These are phyloP conservation scores for Euleptes europaea DNA, from an alignment of 2,113 vertebrate genomes.

Conservation along the genomic window DNA sequence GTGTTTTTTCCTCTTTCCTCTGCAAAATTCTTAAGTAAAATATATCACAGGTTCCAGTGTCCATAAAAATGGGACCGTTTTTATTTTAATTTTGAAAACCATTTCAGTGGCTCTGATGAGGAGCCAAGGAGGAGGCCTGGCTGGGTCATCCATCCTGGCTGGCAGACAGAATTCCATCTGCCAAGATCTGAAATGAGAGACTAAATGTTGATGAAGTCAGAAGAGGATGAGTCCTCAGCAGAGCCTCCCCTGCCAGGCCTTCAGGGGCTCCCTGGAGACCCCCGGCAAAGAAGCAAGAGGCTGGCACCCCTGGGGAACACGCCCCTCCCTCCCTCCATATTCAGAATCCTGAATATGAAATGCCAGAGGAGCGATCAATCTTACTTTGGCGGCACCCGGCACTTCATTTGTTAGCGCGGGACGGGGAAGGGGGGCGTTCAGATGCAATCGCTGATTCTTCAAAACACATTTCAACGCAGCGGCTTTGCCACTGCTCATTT, in stretches of 20 bases:
- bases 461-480: constrained; percentile 77
- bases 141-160: constrained; percentile 75
- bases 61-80: constrained; percentile 78
- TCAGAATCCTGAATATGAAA: constrained; percentile 85
- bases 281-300: constrained; percentile 54
- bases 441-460: constrained; percentile 81
- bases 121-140: not conserved
- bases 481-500: constrained; percentile 65
- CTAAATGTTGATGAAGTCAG: constrained; percentile 83
- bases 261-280: constrained; percentile 68
- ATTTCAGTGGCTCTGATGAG: constrained; percentile 69
- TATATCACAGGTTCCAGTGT: constrained; percentile 73
- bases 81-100: constrained; percentile 83
- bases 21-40: constrained; percentile 71
- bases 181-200: constrained; percentile 80
- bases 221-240: constrained; percentile 68
- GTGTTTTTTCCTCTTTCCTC: not conserved
- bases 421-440: constrained; percentile 76
- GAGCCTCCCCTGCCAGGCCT: constrained; percentile 67
- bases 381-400: constrained; percentile 82
- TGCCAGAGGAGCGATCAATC: constrained; percentile 88
- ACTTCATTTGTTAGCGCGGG: constrained; percentile 83
- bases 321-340: constrained; percentile 81
- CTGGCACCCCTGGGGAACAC: constrained; percentile 71
- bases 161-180: constrained; percentile 81